Percentiles rank a stretch among this genome's conserved stretches.
Evolutionary conservation across 2,113 vertebrate genomes (phyloP).

Genomic region (Semicossyphus pulcher): DNA sequence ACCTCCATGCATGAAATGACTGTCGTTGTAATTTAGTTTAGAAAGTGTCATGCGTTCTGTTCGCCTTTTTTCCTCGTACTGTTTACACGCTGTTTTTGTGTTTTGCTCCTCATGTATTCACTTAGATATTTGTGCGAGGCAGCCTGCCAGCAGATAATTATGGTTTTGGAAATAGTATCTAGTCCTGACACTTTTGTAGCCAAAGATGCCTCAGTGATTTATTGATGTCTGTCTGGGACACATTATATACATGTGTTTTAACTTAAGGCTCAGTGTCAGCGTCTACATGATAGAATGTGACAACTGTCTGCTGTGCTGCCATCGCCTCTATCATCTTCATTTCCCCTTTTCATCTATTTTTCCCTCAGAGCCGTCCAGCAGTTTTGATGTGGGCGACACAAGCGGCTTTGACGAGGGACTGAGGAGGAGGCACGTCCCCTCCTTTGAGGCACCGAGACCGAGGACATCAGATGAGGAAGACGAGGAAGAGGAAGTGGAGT

Average conservation of each 20-base stretch:
- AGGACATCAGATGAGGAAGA: constrained; percentile 83
- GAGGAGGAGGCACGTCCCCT: constrained; percentile 66
- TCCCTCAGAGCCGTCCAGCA: constrained; percentile 39
- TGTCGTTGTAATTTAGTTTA: constrained; percentile 54
- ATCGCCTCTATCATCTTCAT: constrained; percentile 7
- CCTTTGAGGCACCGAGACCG: constrained; percentile 58
- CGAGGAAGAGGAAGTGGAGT: constrained; percentile 79
- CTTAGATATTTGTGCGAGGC: constrained; percentile 14
- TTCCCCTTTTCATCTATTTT: not conserved
- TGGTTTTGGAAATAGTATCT: constrained; percentile 2
- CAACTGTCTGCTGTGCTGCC: not conserved
- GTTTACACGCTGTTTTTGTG: constrained; percentile 42
- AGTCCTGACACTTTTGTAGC: constrained; percentile 14
- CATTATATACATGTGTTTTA: constrained; percentile 43
- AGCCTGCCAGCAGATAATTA: constrained; percentile 45
- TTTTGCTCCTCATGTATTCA: constrained; percentile 15
- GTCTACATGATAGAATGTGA: not conserved
- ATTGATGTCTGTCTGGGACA: not conserved
- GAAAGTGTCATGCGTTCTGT: constrained; percentile 51
- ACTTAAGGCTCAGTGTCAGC: constrained; percentile 25
- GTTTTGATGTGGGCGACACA: constrained; percentile 36
- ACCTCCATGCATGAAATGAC: constrained; percentile 64
- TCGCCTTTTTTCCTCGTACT: constrained; percentile 11
- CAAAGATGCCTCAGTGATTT: constrained; percentile 44
- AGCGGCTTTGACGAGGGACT: constrained; percentile 69